A percentile compares a stretch with the other conserved stretches of the same genome.
phyloP scores from a whole-genome alignment of 2,113 vertebrate genomes.

The Arizona elegans region DNA sequence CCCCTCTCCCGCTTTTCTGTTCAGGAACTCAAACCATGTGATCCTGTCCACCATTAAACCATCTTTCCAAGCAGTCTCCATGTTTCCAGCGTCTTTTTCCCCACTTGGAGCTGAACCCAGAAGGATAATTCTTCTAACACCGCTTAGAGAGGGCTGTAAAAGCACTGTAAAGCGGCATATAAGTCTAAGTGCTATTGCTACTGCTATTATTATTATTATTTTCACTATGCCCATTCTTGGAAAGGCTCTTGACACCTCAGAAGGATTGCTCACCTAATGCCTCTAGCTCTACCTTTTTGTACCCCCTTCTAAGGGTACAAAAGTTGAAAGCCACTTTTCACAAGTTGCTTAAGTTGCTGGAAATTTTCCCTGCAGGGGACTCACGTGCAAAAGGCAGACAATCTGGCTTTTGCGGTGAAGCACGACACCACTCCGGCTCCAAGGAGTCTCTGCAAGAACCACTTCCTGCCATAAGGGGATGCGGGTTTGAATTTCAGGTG shows the following conservation, averaged over 20 bases:
- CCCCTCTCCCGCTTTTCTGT: too few relatives aligned
- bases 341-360: not conserved
- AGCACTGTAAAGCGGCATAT: too few relatives aligned
- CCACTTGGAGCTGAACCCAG: too few relatives aligned
- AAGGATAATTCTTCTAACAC: too few relatives aligned
- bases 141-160: too few relatives aligned
- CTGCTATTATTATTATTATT: not conserved
- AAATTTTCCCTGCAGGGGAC: not conserved
- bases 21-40: too few relatives aligned
- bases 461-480: not conserved
- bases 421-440: not conserved
- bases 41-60: too few relatives aligned
- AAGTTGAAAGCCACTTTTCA: not conserved
- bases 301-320: not conserved
- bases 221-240: not conserved
- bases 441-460: not conserved
- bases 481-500: not conserved
- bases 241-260: not conserved
- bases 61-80: too few relatives aligned
- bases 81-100: too few relatives aligned
- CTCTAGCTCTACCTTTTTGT: not conserved
- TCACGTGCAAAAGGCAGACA: not conserved
- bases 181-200: too few relatives aligned
- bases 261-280: not conserved
- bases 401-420: not conserved